phyloP scores from a whole-genome alignment of 2,797 vertebrate genomes.

The Chanos chanos region DNA sequence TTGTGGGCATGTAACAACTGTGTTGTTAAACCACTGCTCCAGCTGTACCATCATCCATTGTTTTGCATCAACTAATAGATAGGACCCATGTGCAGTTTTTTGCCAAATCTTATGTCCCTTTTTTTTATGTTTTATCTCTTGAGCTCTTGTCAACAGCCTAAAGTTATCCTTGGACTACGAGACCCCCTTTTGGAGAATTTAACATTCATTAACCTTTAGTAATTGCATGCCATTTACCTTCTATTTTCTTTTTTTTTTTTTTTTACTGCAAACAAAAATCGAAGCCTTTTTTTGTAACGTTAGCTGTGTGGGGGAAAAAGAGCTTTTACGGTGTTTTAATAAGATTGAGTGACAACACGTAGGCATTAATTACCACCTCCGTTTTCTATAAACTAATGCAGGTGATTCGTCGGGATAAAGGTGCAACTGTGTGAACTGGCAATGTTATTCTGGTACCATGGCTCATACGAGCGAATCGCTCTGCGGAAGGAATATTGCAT shows the following conservation, averaged over 20 bases:
- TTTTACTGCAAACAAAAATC: conserved; percentile 27
- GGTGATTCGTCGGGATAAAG: no score
- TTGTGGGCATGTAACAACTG: not conserved
- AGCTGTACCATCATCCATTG: no score
- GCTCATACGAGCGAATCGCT: no score
- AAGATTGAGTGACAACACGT: conserved; percentile 10
- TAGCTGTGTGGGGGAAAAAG: conserved; percentile 26
- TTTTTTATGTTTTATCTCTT: conserved; percentile 15
- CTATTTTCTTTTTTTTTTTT: not conserved
- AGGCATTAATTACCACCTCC: conserved; percentile 16
- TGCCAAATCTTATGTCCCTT: conserved; percentile 45
- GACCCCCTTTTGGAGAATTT: conserved; percentile 29
- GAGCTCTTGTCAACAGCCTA: conserved; percentile 31
- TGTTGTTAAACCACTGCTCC: conserved; percentile 8
- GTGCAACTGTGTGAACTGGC: no score
- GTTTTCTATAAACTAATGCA: conserved; percentile 5
- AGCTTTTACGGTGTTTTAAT: conserved; percentile 36
- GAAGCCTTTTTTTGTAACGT: conserved; percentile 28
- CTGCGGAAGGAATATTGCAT: no score
- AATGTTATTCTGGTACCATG: no score
- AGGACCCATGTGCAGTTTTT: conserved; percentile 19
- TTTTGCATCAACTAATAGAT: conserved; percentile 17
- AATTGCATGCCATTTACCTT: conserved; percentile 39
- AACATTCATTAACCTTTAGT: conserved; percentile 39
- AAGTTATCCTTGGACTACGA: conserved; percentile 14